These are phyloP conservation scores for Pungitius pungitius DNA, from an alignment of 2,113 vertebrate species.

Conservation along the genomic window DNA sequence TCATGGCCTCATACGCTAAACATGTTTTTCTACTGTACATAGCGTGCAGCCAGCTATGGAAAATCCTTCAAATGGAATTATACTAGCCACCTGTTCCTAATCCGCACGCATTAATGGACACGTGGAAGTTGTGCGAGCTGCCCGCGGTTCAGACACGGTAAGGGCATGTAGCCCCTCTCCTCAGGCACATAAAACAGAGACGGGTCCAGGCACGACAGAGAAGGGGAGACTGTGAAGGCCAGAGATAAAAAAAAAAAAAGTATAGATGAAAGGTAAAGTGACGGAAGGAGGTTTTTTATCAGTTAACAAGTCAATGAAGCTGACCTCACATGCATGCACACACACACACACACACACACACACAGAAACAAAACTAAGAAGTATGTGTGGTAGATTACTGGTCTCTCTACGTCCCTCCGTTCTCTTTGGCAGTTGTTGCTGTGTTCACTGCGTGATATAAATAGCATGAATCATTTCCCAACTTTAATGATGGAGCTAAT, in stretches of 20 bases:
- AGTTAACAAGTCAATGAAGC: constrained; percentile 16
- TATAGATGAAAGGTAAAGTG: constrained; percentile 21
- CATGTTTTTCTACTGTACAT: constrained; percentile 15
- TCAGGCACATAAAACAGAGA: constrained; percentile 58
- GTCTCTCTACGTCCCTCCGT: constrained; percentile 6
- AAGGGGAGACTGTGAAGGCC: constrained; percentile 14
- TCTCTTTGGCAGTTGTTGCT: background rate
- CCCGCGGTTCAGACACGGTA: constrained; percentile 66
- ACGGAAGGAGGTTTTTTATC: background rate
- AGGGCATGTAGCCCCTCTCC: constrained; percentile 43
- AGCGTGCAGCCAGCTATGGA: constrained; percentile 42
- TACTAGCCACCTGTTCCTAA: constrained; percentile 73
- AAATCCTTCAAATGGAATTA: constrained; percentile 62
- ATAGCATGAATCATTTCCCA: background rate
- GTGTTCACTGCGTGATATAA: background rate
- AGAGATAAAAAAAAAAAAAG: constrained; percentile 2
- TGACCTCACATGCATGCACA: constrained; percentile 20
- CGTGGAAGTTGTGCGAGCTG: constrained; percentile 69
- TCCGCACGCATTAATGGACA: constrained; percentile 68
- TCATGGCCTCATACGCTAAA: constrained; percentile 39
- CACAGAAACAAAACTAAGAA: background rate
- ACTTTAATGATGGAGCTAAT: background rate
- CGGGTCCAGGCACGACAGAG: constrained; percentile 35
- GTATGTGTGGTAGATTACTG: constrained; percentile 6
- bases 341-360: too few relatives aligned